These are phyloP conservation scores for Calyptommatus sinebrachiatus DNA, from an alignment of 2,113 vertebrate genomes.

Conservation along the genomic window DNA sequence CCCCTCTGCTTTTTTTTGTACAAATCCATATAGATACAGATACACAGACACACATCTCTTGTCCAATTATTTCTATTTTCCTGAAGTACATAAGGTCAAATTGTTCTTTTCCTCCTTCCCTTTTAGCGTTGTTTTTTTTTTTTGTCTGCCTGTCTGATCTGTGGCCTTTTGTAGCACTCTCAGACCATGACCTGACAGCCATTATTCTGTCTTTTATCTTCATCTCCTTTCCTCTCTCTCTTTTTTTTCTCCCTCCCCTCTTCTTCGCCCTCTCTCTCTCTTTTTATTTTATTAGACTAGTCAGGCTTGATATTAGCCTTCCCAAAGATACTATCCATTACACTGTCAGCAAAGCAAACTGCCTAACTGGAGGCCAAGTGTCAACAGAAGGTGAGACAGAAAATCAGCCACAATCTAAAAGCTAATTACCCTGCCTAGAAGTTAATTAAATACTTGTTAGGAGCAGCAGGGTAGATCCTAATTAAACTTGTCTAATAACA, in stretches of 20 bases:
- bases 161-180: conserved; percentile 52
- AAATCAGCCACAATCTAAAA: conserved; percentile 78
- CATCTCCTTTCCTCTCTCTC: conserved; percentile 4
- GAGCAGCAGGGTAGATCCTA: conserved; percentile 85
- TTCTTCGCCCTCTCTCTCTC: conserved; percentile 3
- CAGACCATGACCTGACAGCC: conserved; percentile 57
- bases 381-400: conserved; percentile 83
- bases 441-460: conserved; percentile 89
- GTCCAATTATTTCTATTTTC: conserved; percentile 19
- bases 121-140: conserved; percentile 41
- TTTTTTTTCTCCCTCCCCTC: background rate
- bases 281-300: conserved; percentile 63
- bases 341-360: conserved; percentile 71
- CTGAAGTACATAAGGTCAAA: conserved; percentile 49
- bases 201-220: conserved; percentile 68
- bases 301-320: conserved; percentile 66
- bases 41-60: background rate
- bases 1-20: background rate
- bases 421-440: conserved; percentile 86
- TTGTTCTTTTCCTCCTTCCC: conserved; percentile 45
- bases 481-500: conserved; percentile 88
- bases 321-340: conserved; percentile 73
- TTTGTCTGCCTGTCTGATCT: conserved; percentile 50
- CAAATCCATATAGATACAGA: background rate
- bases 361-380: conserved; percentile 70